Evolutionary conservation across 1,140 invertebrate species (phyloP), one percentile per base, ranked within the genome.

Genomic region (Hyles vespertilio): DNA sequence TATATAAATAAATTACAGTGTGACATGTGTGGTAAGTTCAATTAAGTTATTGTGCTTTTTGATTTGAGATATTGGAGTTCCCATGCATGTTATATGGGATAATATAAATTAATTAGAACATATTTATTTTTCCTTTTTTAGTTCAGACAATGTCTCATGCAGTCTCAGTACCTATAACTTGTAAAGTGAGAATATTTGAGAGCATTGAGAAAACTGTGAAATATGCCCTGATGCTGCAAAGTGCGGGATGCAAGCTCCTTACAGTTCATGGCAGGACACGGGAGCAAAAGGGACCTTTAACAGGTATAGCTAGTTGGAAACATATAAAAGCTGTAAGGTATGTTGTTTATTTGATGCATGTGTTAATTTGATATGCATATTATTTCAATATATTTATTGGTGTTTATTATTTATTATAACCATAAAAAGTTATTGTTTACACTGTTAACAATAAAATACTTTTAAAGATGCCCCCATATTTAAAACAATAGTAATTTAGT

Each of bases 221-320:
- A 59, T 99, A 99, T 92, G 98, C 98, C 4, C 90, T 95, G 84
- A 98, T 99, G 96, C 84, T 99, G 51, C 98, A 99, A 89, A 81
- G 89, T n/a, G 95, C 98, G 54, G 98, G 98, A 5, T 98, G 96
- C 71, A 94, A 94, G 80, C 91, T 99, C 64, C 89, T 99, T 2
- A 98, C 98, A 3, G 96, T 99, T 8, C 98, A 99, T 90, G 98
- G 98, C 0, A 91, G 98, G 61, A 99, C 96, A 1, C 92, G 96
- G 63, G 98, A 99, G 69, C 98, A 99, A 90, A 99, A 98, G 87
- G 98, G 98, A 51, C 94, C 94, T 3, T 85, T 96, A 0, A 99
- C 98, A 7, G 98, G 98, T 32, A 74, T 99, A 54, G 98, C 98
- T 32, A 95, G 95, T 88, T 99, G 98, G 98, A 90, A 93, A 67